phyloP scores from a whole-genome alignment of 2,797 vertebrate genomes.

The Coreius guichenoti region DNA sequence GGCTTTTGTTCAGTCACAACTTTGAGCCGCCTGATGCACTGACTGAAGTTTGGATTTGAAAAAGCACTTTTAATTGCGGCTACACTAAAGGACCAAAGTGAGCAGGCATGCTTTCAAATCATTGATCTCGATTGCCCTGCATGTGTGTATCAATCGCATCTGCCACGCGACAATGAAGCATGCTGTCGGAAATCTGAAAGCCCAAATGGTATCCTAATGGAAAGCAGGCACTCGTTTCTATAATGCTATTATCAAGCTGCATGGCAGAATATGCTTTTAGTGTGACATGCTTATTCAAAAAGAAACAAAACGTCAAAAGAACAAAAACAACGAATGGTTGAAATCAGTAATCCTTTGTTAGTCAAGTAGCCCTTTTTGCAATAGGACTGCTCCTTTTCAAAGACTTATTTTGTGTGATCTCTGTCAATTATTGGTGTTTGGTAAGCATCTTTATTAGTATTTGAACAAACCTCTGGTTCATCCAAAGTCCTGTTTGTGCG shows the following conservation, averaged over 20 bases:
- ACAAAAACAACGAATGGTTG: neutral
- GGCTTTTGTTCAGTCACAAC: slow-evolving; percentile 60
- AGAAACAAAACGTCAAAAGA: slow-evolving; percentile 25
- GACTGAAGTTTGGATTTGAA: slow-evolving; percentile 61
- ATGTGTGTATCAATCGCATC: neutral
- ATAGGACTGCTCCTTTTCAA: neutral
- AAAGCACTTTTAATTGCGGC: slow-evolving; percentile 76
- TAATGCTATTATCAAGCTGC: slow-evolving; percentile 25
- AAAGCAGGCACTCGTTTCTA: neutral
- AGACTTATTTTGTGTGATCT: slow-evolving; percentile 5
- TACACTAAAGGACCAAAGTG: slow-evolving; percentile 74
- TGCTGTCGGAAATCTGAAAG: slow-evolving; percentile 28
- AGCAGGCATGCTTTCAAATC: slow-evolving; percentile 72
- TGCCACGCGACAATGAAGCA: neutral
- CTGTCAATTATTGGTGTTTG: neutral
- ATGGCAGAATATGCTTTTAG: slow-evolving; percentile 38
- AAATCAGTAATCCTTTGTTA: slow-evolving; percentile 42
- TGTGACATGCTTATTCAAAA: slow-evolving; percentile 12
- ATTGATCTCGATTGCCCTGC: slow-evolving; percentile 68
- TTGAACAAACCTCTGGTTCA: neutral
- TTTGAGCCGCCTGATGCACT: slow-evolving; percentile 48
- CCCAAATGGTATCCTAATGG: slow-evolving; percentile 5
- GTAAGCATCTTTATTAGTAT: neutral
- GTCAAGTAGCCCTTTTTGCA: slow-evolving; percentile 15
- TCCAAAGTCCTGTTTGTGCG: neutral